Evolutionary conservation across 2,113 vertebrate genomes (phyloP).

Genomic region (Entomyzon cyanotis): DNA sequence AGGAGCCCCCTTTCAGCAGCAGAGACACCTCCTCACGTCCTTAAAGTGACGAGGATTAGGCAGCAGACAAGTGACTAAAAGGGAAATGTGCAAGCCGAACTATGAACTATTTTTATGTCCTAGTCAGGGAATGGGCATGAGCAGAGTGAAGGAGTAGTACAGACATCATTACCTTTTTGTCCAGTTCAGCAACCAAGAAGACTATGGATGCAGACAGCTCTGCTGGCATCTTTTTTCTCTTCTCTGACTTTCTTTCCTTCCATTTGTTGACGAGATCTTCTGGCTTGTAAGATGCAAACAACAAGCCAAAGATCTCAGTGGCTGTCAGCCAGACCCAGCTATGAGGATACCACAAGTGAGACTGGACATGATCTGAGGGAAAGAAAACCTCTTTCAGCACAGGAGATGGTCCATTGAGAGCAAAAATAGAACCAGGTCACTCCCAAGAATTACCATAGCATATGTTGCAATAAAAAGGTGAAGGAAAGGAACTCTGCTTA

Average conservation of each 20-base stretch:
- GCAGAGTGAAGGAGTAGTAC: not conserved
- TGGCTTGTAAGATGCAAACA: slow-evolving; percentile 87
- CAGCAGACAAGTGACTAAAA: not conserved
- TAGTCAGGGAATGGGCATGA: not conserved
- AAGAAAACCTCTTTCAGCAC: not conserved
- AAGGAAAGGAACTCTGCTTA: not conserved
- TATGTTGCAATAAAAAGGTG: not conserved
- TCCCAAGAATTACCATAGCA: not conserved
- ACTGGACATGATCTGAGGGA: slow-evolving; percentile 82
- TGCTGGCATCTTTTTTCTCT: slow-evolving; percentile 19
- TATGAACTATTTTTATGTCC: not conserved
- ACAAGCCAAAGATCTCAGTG: slow-evolving; percentile 90
- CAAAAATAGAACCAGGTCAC: not conserved
- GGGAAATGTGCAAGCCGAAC: not conserved
- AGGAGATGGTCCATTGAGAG: not conserved
- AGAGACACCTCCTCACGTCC: not conserved
- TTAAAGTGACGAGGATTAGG: not conserved
- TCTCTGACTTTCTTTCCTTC: slow-evolving; percentile 57
- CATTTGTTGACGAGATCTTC: slow-evolving; percentile 84
- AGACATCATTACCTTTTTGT: slow-evolving; percentile 80
- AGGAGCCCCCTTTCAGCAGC: not conserved
- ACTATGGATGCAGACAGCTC: slow-evolving; percentile 66
- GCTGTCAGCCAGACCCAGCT: slow-evolving; percentile 96
- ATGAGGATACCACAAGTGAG: slow-evolving; percentile 90
- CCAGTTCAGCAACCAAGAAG: slow-evolving; percentile 81